A percentile compares a stretch with the other conserved stretches of the same genome.
Conservation (phyloP, 2,888 invertebrate species). For the Scaptomyza flava region DNA sequence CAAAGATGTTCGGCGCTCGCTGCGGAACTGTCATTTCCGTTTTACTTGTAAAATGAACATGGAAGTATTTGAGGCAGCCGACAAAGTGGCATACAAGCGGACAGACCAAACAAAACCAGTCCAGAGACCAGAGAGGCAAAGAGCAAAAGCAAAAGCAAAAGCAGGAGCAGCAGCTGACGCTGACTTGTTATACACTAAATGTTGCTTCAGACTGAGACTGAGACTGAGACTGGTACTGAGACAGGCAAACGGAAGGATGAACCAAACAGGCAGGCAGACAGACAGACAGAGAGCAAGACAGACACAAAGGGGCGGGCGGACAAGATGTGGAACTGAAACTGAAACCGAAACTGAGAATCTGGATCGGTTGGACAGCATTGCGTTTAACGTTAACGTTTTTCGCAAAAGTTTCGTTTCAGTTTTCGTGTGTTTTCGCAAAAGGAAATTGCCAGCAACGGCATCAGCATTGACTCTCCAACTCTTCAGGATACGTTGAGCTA, state of each 20-base stretch:
- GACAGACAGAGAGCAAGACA: constrained; percentile 30
- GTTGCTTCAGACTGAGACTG: constrained; percentile 26
- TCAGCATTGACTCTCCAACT: constrained; percentile 30
- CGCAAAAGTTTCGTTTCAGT: constrained; percentile 68
- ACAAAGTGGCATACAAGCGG: constrained; percentile 70
- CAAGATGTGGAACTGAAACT: constrained; percentile 18
- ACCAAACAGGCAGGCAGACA: constrained; percentile 55
- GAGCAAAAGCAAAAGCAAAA: constrained; percentile 47
- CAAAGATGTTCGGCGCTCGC: constrained; percentile 71
- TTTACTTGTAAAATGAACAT: constrained; percentile 80
- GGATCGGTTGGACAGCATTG: constrained; percentile 51
- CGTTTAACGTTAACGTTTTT: constrained; percentile 71
- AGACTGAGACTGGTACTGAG: constrained; percentile 35
- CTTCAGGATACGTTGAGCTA: constrained; percentile 2
- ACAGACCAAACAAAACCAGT: constrained; percentile 37
- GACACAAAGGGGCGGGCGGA: constrained; percentile 42
- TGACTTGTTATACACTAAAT: constrained; percentile 77
- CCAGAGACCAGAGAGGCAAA: constrained; percentile 21
- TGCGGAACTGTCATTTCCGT: constrained; percentile 83
- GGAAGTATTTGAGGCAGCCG: constrained; percentile 78
- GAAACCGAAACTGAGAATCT: constrained; percentile 16
- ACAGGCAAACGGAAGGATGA: constrained; percentile 68
- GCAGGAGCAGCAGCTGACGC: constrained; percentile 66
- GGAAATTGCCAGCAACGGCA: constrained; percentile 68
- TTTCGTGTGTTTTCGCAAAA: constrained; percentile 64